Evolutionary conservation across 1,140 invertebrate genomes (phyloP).

Genomic region (Magallana gigas): DNA sequence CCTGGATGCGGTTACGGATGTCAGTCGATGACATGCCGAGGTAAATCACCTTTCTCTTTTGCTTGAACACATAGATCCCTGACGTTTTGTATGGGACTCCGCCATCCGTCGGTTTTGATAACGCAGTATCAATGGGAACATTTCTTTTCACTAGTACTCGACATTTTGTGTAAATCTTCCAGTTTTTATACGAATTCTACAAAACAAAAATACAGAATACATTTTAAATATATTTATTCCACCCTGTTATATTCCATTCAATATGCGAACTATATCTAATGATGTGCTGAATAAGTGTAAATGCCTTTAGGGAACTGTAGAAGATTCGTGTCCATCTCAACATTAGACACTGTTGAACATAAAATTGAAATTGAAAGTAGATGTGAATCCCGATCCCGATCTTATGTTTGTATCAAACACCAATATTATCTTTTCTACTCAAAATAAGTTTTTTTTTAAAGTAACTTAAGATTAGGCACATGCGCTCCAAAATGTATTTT

Average conservation of each 20-base stretch:
- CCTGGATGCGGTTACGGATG: background rate
- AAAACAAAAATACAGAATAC: background rate
- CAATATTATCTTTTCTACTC: too few species aligned
- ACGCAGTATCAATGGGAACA: background rate
- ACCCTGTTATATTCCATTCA: background rate
- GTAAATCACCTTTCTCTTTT: constrained; percentile 14
- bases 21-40: constrained; percentile 5
- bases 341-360: background rate
- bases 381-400: background rate
- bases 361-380: background rate
- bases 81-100: background rate
- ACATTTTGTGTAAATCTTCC: background rate
- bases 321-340: background rate
- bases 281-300: background rate
- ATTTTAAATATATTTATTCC: background rate
- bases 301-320: background rate
- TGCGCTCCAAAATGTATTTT: too few species aligned
- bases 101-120: constrained; percentile 13
- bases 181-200: background rate
- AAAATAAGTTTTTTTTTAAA: too few species aligned
- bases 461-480: too few species aligned
- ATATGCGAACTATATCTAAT: too few species aligned
- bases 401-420: too few species aligned
- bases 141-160: background rate
- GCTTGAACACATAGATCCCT: constrained; percentile 5